These are phyloP conservation scores for Aurelia sp. DNA, from an alignment of 30 jellyfish, hydroid and myxozoan genomes.

Conservation along the genomic window DNA sequence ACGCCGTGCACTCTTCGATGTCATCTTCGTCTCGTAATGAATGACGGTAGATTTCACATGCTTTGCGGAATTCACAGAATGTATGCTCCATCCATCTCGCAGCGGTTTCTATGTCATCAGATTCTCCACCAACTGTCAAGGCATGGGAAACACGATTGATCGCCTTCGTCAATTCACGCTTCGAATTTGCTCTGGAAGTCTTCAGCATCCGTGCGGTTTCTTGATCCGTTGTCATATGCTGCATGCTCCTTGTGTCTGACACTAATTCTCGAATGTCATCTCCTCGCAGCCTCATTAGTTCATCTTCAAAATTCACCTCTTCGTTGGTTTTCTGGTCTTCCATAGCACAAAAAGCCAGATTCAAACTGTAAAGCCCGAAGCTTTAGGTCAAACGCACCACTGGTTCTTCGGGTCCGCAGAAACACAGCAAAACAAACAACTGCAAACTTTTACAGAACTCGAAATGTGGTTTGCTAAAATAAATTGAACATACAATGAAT, in stretches of 20 bases:
- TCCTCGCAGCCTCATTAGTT: not conserved
- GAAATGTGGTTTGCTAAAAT: not conserved
- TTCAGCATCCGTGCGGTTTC: conserved; percentile 9
- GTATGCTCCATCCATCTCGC: conserved; percentile 21
- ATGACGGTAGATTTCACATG: too few relatives aligned
- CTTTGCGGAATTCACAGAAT: conserved; percentile 9
- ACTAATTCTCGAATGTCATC: too few relatives aligned
- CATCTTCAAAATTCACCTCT: conserved; percentile 14
- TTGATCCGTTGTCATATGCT: not conserved
- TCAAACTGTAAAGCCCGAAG: conserved; percentile 28
- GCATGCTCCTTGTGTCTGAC: too few relatives aligned
- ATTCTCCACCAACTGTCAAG: conserved; percentile 3
- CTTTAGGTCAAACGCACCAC: not conserved
- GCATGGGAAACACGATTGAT: not conserved
- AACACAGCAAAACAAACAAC: conserved; percentile 7
- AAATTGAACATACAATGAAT: not conserved
- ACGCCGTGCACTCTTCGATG: too few relatives aligned
- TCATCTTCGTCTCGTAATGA: too few relatives aligned
- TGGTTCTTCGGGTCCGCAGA: not conserved
- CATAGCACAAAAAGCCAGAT: conserved; percentile 16
- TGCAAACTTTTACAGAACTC: not conserved
- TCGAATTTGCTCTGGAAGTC: not conserved
- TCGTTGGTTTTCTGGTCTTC: conserved; percentile 29
- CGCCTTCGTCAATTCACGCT: conserved; percentile 6
- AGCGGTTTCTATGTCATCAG: conserved; percentile 9